Percentiles rank a stretch among this genome's conserved stretches.
These are phyloP conservation scores for Puffinus mauretanicus DNA, from an alignment of 2,113 vertebrate species.

Conservation along the genomic window DNA sequence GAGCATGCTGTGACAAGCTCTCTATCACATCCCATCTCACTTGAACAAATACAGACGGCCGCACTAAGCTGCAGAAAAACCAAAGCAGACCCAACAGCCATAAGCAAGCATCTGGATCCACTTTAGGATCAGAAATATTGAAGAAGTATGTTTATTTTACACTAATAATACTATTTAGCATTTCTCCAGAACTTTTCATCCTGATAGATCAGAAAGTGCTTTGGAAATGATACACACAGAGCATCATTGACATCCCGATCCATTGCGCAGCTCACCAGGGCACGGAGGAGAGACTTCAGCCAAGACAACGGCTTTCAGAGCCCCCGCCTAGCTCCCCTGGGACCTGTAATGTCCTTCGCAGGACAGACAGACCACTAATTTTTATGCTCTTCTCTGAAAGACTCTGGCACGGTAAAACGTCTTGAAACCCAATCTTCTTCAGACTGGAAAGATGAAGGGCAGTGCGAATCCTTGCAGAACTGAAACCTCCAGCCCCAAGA, in stretches of 20 bases:
- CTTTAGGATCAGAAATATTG: slow-evolving; percentile 35
- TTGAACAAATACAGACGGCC: not conserved
- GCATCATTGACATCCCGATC: not conserved
- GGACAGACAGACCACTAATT: not conserved
- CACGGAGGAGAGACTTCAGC: not conserved
- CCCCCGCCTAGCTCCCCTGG: fast-evolving
- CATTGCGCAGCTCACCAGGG: not conserved
- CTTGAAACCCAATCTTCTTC: slow-evolving; percentile 30
- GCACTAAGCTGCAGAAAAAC: not conserved
- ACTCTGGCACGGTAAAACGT: not conserved
- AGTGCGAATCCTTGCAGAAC: not conserved
- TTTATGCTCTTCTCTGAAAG: not conserved
- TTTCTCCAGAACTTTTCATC: slow-evolving; percentile 23
- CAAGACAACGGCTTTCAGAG: fast-evolving
- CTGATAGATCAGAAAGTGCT: not conserved
- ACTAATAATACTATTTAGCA: slow-evolving; percentile 41
- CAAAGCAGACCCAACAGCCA: not conserved
- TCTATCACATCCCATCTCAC: slow-evolving; percentile 5
- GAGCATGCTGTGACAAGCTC: not conserved
- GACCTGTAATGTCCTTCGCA: not conserved
- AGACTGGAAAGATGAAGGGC: not conserved
- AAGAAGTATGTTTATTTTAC: slow-evolving; percentile 48
- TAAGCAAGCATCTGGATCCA: slow-evolving; percentile 58
- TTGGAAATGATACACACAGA: not conserved
- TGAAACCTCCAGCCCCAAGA: not conserved